Base-by-base conservation (phyloP, 2,797 vertebrate genomes). In the Lophius americanus region DNA sequence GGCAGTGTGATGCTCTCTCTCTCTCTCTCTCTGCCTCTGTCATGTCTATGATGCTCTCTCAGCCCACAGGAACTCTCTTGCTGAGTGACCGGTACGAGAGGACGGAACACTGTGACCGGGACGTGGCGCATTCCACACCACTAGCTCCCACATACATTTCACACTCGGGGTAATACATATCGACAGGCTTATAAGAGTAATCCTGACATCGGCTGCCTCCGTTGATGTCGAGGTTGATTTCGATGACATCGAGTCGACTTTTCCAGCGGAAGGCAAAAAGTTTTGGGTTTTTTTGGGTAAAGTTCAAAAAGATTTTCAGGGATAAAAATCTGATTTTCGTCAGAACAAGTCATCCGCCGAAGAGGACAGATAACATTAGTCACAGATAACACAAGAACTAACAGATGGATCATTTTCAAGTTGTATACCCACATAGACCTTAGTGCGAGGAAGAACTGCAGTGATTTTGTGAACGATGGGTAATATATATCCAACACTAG, bases 31-130 rank as follows among this genome's bases (percentile, higher is more conserved):
- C 43, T 44, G 43, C 43, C 43, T 44, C 43, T 44, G 43, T 44
- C 43, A 44, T 44, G 43, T 44, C 90, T 86, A 90, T 86, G 90
- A 92, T 87, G 86, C 85, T 88, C 84, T 88, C 83, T 89, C 43
- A 44, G 43, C 90, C 90, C 85, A 92, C 91, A 88, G 85, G 81
- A 90, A 89, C 85, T 89, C 82, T 90, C 89, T 87, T 82, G 84
- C 90, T 83, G 87, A 90, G 89, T 90, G 91, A 89, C 87, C 88
- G 63, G 80, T 82, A 83, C 23, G 77, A 90, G 85, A 87, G 83
- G 83, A 91, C 81, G 74, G 86, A 92, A 90, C 87, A 85, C 82
- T 89, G 87, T 83, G 85, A 91, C 83, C 86, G 75, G 88, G 88
- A 91, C 89, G 83, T 86, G 76, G 82, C 82, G 87, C 83, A 68